Percentiles rank a stretch among this genome's conserved stretches.
Evolutionary conservation across 2,797 vertebrate species (phyloP).

Genomic region (Thripadectes ignobilis): DNA sequence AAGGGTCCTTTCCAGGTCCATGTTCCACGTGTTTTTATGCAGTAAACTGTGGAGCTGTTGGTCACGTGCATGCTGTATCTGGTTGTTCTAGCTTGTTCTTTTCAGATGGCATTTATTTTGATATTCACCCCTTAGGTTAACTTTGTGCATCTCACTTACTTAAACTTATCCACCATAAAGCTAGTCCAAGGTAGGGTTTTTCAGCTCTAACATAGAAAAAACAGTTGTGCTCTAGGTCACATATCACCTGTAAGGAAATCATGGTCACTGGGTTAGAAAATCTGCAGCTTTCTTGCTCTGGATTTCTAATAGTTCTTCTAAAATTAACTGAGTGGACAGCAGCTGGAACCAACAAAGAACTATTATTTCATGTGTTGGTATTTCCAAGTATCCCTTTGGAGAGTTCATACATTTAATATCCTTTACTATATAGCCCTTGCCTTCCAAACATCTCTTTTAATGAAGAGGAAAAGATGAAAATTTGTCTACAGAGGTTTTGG

Average conservation of each 20-base stretch:
- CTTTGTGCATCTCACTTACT: not conserved
- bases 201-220: not conserved
- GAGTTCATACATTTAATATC: not conserved
- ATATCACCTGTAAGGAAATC: not conserved
- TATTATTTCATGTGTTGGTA: not conserved
- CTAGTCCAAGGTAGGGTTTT: not conserved
- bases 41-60: not conserved
- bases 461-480: not conserved
- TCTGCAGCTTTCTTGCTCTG: not conserved
- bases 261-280: constrained; percentile 7
- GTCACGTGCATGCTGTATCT: not conserved
- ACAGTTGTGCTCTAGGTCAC: not conserved
- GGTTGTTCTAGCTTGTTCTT: not conserved
- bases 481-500: not conserved
- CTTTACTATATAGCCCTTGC: not conserved
- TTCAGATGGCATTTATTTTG: not conserved
- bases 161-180: not conserved
- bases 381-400: not conserved
- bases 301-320: not conserved
- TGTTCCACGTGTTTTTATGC: not conserved
- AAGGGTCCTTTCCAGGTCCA: not conserved
- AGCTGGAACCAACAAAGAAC: not conserved
- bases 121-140: not conserved
- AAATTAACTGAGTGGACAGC: constrained; percentile 30
- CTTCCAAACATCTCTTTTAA: constrained; percentile 31